phyloP scores from a whole-genome alignment of 1,140 invertebrate genomes.

The Megalopta genalis region DNA sequence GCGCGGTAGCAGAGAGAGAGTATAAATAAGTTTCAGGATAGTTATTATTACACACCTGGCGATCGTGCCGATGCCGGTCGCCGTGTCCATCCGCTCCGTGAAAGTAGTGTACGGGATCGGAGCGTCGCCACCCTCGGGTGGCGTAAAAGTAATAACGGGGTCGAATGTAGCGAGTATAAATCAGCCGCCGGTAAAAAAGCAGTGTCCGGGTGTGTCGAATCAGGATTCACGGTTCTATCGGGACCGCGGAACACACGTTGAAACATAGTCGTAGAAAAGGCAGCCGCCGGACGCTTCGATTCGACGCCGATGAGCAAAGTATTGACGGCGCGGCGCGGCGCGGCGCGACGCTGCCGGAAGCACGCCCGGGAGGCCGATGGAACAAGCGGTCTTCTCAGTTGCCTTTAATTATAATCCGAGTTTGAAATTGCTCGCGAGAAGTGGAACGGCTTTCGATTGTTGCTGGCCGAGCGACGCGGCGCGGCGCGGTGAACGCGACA shows the following conservation, averaged over 20 bases:
- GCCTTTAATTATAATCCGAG: constrained; percentile 46
- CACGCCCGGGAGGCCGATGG: neutral
- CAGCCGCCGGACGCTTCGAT: neutral
- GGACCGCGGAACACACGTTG: neutral
- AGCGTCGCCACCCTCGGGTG: rapidly evolving
- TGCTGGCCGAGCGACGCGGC: neutral
- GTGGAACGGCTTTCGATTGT: constrained; percentile 46
- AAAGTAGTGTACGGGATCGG: neutral
- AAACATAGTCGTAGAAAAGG: neutral
- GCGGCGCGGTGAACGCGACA: neutral
- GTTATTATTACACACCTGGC: neutral
- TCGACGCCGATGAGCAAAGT: constrained; percentile 22
- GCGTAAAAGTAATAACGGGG: neutral
- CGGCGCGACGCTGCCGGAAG: constrained; percentile 7
- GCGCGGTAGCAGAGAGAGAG: neutral
- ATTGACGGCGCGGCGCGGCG: constrained; percentile 24
- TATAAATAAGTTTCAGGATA: neutral
- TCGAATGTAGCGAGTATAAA: neutral
- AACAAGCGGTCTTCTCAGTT: constrained; percentile 37
- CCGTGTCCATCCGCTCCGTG: neutral
- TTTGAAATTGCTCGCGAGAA: constrained; percentile 37
- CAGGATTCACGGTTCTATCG: constrained; percentile 23
- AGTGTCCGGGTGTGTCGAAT: constrained; percentile 11
- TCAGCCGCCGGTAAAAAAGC: neutral
- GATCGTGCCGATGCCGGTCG: neutral